Evolutionary conservation across 2,797 vertebrate species (phyloP), one percentile per base, ranked within the genome.

Genomic region (Luscinia megarhynchos): DNA sequence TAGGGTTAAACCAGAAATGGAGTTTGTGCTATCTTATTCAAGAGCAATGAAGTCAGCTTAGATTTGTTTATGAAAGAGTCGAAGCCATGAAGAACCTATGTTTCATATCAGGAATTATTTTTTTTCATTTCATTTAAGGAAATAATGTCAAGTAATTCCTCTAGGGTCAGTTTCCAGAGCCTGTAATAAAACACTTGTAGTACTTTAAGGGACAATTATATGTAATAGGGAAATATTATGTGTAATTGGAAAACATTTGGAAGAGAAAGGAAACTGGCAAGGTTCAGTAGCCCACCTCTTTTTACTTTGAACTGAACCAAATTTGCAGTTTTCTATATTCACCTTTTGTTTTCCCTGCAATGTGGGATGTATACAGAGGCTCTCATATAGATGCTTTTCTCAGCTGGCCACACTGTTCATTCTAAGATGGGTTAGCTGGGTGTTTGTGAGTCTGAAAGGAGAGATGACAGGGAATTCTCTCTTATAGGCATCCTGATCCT

Each of bases 41-140:
- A 76, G 48, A 84, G 23, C 48, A 94, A 69, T 72, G 69, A 91
- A 93, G 84, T 88, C 46, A 50, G 3, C 34, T 84, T 69, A 63
- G 51, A 76, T 76, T 87, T 93, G 15, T 77, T 82, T 82, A 55
- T 51, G 36, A 34, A 87, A 72, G 15, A 82, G 40, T 64, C 43
- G 30, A 86, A 82, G 77, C 57, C 59, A 43, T 75, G 53, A 82
- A 48, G 89, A 90, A 70, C 6, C 27, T 68, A 10, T 46, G 43
- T 64, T 91, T 90, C 30, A 26, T 77, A 94, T 91, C 57, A 84
- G 54, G 22, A 54, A 89, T 63, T 78, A 1, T 1, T 58, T 51
- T 57, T 2, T 87, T 90, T 84, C 38, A 85, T 94, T 92, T 91
- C 38, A 81, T 70, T 78, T 88, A 70, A 84, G 51, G 36, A 89